These are phyloP conservation scores for Papilio aristodemus DNA, from an alignment of 1,140 invertebrate genomes.

Conservation along the genomic window DNA sequence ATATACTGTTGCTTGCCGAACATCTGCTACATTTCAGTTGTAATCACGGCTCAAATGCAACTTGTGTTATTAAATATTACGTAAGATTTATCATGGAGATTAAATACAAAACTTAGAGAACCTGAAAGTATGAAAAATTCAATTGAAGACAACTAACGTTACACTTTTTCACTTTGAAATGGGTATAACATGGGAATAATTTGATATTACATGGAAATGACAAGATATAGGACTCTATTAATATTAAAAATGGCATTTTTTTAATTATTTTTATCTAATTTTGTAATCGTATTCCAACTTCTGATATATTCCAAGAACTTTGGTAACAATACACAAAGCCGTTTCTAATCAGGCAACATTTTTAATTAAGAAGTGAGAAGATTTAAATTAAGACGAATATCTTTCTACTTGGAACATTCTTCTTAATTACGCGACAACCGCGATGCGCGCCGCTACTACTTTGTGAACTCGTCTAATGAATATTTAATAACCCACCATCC, in stretches of 20 bases:
- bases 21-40: neutral
- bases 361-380: slow-evolving; percentile 17
- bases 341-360: neutral
- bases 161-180: no score
- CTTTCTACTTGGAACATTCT: slow-evolving; percentile 11
- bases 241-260: no score
- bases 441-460: slow-evolving; percentile 22
- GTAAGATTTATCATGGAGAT: neutral
- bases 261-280: neutral
- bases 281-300: neutral
- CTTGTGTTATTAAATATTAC: neutral
- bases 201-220: no score
- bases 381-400: slow-evolving; percentile 11
- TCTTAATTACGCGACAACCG: slow-evolving; percentile 20
- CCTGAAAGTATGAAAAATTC: neutral
- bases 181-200: no score
- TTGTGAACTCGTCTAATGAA: slow-evolving; percentile 55
- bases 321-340: neutral
- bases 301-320: neutral
- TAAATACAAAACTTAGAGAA: neutral
- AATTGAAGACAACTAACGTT: neutral
- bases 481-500: slow-evolving; percentile 54
- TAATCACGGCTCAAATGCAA: neutral
- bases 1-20: neutral
- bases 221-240: no score